Conservation (phyloP, 2,113 vertebrate genomes). For the Piliocolobus tephrosceles region DNA sequence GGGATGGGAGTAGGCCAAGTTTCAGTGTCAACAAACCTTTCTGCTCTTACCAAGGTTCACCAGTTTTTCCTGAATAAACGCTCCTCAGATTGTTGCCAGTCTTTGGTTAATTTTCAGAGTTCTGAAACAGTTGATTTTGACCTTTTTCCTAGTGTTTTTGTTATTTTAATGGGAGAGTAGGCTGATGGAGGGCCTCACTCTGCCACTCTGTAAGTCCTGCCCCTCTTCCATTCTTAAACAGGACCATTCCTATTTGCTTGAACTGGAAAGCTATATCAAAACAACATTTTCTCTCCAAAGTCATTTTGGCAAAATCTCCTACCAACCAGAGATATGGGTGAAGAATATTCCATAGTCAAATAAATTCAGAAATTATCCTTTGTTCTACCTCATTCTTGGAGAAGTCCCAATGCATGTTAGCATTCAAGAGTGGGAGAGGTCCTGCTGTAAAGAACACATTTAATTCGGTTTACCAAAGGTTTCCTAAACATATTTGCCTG, state of each 20-base stretch:
- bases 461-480: neutral
- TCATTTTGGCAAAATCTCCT: neutral
- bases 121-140: neutral
- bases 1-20: neutral
- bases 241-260: neutral
- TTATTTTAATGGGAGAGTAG: neutral
- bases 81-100: neutral
- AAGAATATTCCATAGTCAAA: neutral
- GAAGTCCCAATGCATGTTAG: too few relatives aligned
- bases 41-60: neutral
- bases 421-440: neutral
- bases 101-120: neutral
- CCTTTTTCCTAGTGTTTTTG: neutral
- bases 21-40: neutral
- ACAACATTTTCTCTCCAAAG: neutral
- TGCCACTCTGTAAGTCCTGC: neutral
- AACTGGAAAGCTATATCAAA: neutral
- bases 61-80: slow-evolving; percentile 6
- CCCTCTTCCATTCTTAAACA: neutral
- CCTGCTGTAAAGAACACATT: neutral
- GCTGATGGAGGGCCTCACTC: neutral
- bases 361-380: neutral
- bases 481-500: neutral
- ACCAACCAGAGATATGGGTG: neutral
- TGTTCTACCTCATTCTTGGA: neutral